These are phyloP conservation scores for Steinernema hermaphroditum DNA, from an alignment of 2,888 invertebrate species.

Conservation along the genomic window DNA sequence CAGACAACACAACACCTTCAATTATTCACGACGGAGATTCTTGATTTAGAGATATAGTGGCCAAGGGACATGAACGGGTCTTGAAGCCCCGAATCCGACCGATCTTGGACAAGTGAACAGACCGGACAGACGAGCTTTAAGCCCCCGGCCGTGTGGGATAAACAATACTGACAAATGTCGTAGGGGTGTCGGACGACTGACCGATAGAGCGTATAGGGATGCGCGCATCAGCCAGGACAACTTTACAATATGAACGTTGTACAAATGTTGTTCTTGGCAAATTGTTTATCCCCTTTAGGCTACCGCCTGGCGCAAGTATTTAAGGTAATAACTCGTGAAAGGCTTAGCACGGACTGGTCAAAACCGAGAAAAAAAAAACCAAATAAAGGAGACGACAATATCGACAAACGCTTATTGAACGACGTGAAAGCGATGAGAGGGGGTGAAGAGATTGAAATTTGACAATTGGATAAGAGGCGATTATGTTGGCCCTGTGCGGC, in stretches of 20 bases:
- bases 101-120: background rate
- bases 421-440: background rate
- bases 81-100: background rate
- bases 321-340: constrained; percentile 3
- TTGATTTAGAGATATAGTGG: background rate
- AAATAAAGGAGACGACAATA: background rate
- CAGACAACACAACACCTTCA: constrained; percentile 6
- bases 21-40: constrained; percentile 3
- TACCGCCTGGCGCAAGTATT: background rate
- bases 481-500: constrained; percentile 7
- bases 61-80: too few species aligned
- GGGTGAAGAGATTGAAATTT: background rate
- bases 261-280: constrained; percentile 8
- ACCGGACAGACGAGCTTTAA: constrained; percentile 2
- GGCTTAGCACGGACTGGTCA: background rate
- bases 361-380: background rate
- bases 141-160: constrained; percentile 10
- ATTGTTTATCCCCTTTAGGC: constrained; percentile 22
- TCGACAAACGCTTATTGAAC: background rate
- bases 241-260: constrained; percentile 14
- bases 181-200: background rate
- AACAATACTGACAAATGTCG: constrained; percentile 26
- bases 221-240: background rate
- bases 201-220: background rate
- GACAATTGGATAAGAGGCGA: background rate